Evolutionary conservation across 2,113 vertebrate genomes (phyloP).

Genomic region (Brachyhypopomus occidentalis): DNA sequence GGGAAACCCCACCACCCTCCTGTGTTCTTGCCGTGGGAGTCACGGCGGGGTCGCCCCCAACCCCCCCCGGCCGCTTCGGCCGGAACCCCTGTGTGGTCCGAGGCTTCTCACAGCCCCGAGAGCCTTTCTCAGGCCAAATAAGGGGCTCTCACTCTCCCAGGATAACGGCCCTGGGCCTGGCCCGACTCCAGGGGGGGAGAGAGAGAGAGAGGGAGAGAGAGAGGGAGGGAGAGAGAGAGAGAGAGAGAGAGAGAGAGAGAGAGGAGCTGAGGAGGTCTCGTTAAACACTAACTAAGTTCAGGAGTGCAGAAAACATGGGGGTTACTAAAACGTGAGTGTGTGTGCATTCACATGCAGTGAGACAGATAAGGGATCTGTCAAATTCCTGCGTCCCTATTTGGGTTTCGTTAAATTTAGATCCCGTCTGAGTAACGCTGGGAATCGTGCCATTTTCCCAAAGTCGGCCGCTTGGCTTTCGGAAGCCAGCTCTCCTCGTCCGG

Average conservation of each 20-base stretch:
- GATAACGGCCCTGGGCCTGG: slow-evolving; percentile 38
- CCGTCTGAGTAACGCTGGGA: not conserved
- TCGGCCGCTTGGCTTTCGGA: not conserved
- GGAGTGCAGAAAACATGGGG: not conserved
- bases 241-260: slow-evolving; percentile 37
- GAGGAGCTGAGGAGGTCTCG: slow-evolving; percentile 28
- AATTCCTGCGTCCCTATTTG: not conserved
- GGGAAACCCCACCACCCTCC: not conserved
- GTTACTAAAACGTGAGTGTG: slow-evolving; percentile 37
- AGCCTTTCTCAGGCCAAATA: slow-evolving; percentile 77
- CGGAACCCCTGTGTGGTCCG: slow-evolving; percentile 69
- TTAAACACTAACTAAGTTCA: slow-evolving; percentile 40
- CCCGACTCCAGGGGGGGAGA: slow-evolving; percentile 46
- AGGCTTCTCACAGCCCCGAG: slow-evolving; percentile 39
- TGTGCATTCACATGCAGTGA: slow-evolving; percentile 40
- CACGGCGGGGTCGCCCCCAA: not conserved
- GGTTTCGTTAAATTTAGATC: not conserved
- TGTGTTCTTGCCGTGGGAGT: not conserved
- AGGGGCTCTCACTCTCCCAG: slow-evolving; percentile 55
- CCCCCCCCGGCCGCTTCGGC: slow-evolving; percentile 5
- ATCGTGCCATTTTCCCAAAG: not conserved
- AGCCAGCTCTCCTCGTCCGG: too few relatives aligned
- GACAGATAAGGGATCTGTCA: slow-evolving; percentile 57
- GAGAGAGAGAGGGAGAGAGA: slow-evolving; percentile 38
- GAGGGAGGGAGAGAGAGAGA: slow-evolving; percentile 45